These are phyloP conservation scores for Calephelis virginiensis DNA, from an alignment of 1,140 invertebrate genomes.

Conservation along the genomic window DNA sequence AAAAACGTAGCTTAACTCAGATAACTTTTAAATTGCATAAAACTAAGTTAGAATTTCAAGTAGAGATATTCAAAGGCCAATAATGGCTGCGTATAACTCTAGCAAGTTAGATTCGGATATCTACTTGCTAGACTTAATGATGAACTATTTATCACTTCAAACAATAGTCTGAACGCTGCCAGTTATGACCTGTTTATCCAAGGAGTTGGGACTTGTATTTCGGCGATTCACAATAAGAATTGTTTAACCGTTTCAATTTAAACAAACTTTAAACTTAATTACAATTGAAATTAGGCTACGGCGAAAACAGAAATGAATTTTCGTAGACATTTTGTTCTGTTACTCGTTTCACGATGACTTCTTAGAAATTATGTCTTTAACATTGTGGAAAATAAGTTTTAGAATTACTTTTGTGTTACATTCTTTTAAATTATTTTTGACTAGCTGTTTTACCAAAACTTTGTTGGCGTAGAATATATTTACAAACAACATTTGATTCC, in stretches of 20 bases:
- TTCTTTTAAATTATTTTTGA: too few species aligned
- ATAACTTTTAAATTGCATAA: too few species aligned
- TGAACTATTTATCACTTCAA: slow-evolving; percentile 12
- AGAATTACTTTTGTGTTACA: too few species aligned
- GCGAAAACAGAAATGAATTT: slow-evolving; percentile 5
- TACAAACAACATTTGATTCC: too few species aligned
- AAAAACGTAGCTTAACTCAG: too few species aligned
- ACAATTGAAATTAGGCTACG: slow-evolving; percentile 16
- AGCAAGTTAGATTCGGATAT: not conserved
- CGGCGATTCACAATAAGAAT: slow-evolving; percentile 17
- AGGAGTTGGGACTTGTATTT: slow-evolving; percentile 10
- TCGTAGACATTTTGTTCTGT: not conserved
- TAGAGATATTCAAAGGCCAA: not conserved
- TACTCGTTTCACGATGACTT: too few species aligned
- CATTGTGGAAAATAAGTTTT: too few species aligned
- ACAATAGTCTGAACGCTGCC: slow-evolving; percentile 9
- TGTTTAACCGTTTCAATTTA: slow-evolving; percentile 15
- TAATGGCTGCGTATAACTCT: slow-evolving; percentile 7
- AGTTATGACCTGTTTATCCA: slow-evolving; percentile 13
- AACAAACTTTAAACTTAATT: slow-evolving; percentile 16
- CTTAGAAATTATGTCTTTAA: too few species aligned
- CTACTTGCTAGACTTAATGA: slow-evolving; percentile 3
- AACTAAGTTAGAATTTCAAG: too few species aligned
- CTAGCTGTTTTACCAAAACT: too few species aligned
- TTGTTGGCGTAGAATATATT: too few species aligned